Conservation (phyloP, 2,797 vertebrate species). For the Macropus fuliginosus region DNA sequence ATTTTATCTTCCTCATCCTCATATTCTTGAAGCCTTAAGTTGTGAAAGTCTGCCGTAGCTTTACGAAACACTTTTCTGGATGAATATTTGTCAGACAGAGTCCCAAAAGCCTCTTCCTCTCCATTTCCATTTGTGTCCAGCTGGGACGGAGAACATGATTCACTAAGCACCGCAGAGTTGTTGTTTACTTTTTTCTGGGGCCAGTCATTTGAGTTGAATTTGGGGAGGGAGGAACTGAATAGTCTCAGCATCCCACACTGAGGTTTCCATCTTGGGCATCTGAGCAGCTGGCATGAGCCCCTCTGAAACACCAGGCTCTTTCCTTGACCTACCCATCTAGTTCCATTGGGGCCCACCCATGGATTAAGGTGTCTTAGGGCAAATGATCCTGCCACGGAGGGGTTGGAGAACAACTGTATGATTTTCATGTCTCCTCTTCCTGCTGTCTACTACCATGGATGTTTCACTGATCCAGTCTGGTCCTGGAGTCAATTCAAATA, state of each 20-base stretch:
- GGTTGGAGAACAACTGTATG: conserved; percentile 30
- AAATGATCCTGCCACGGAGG: background rate
- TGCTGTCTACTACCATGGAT: background rate
- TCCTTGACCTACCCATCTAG: background rate
- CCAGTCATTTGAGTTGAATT: background rate
- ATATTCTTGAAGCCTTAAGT: conserved; percentile 76
- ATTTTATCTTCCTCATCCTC: conserved; percentile 69
- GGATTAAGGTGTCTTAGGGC: background rate
- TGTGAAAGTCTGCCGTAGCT: conserved; percentile 80
- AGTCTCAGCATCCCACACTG: background rate
- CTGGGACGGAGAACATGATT: background rate
- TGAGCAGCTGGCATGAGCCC: rapidly evolving
- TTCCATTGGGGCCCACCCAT: background rate
- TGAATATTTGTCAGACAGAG: conserved; percentile 84
- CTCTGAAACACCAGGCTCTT: background rate
- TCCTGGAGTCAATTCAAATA: conserved; percentile 15
- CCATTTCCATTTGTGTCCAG: conserved; percentile 37
- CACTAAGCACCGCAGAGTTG: background rate
- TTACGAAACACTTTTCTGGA: conserved; percentile 88
- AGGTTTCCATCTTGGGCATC: rapidly evolving
- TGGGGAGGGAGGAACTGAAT: conserved; percentile 45
- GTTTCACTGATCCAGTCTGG: background rate
- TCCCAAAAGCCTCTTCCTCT: conserved; percentile 85
- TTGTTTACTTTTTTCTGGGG: background rate
- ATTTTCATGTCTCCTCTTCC: conserved; percentile 57